Evolutionary conservation across 2,888 invertebrate genomes (phyloP), one percentile per base, ranked within the genome.

Genomic region (Hypolimnas misippus): DNA sequence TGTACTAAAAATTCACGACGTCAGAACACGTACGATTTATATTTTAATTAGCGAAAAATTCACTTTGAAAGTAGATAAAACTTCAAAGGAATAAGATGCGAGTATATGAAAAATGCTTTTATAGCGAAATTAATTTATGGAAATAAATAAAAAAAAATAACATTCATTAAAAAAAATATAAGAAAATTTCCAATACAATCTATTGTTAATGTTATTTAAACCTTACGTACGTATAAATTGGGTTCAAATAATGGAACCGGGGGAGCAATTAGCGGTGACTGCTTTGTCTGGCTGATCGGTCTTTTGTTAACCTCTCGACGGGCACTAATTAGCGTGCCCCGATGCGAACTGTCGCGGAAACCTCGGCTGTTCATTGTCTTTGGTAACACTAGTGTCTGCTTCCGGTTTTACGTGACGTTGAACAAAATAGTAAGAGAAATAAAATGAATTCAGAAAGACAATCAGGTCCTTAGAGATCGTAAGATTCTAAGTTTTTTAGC

Each of bases 211-310:
- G 21, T 4, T 46, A 19, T 49, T 49, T 49, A 21, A 14, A 49
- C 49, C 29, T 25, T 49, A 49, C 29, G 6, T 10, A n/a, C 3
- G 7, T 49, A 3, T 5, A 6, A 3, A 25, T 49, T 14, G 19
- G 14, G 49, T 49, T 29, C 25, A 49, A 49, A 14, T 14, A 8
- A 49, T 25, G n/a, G n/a, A 49, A 49, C 21, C 25, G n/a, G 14
- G 3, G 14, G 8, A 49, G 64, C 64, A 67, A 67, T 67, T 65
- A 65, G 55, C 40, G 38, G 38, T 52, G 33, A 31, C 54, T 51
- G 57, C 62, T 62, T 62, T 65, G 67, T 65, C 66, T 62, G 29
- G 57, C 19, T 64, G 58, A 67, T 62, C 66, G 64, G 64, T 51
- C 58, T 64, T 67, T 64, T 66, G 64, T 64, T 66, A 55, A n/a